These are phyloP conservation scores for Periophthalmus magnuspinnatus DNA, from an alignment of 2,797 vertebrate species.

Conservation along the genomic window DNA sequence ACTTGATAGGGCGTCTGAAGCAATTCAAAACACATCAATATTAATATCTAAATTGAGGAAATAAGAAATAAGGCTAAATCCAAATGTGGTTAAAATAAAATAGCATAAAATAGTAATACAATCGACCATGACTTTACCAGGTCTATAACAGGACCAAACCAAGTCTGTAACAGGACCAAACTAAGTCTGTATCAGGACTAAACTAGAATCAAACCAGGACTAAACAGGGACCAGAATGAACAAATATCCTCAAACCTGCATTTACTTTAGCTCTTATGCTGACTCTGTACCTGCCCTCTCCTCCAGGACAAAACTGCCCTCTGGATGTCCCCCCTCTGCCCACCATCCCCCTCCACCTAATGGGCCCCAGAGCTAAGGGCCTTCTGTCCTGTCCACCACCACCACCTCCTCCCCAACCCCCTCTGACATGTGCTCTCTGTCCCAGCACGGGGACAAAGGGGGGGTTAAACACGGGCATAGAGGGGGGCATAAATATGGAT, in stretches of 20 bases:
- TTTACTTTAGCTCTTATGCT: conserved; percentile 26
- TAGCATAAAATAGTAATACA: no score
- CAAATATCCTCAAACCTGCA: no score
- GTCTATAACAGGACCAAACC: background rate
- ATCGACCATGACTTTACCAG: no score
- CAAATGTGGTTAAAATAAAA: no score
- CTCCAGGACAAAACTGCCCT: conserved; percentile 41
- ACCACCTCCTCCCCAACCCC: conserved; percentile 21
- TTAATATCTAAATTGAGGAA: no score
- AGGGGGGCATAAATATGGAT: conserved; percentile 71
- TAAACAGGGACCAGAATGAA: conserved; percentile 21
- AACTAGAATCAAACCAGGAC: background rate
- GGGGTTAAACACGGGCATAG: background rate
- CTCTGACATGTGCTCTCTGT: conserved; percentile 66
- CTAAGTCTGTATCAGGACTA: background rate
- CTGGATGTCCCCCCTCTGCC: conserved; percentile 54
- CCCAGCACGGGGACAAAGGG: conserved; percentile 44
- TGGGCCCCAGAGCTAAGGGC: conserved; percentile 57
- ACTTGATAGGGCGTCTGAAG: no score
- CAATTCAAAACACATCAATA: no score
- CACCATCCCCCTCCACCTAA: conserved; percentile 39
- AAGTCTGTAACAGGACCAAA: background rate
- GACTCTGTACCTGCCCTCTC: conserved; percentile 47
- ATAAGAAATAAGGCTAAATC: no score
- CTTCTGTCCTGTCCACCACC: conserved; percentile 38